Percentiles rank a stretch among this genome's conserved stretches.
Evolutionary conservation across 2,113 vertebrate species (phyloP).

Genomic region (Sorex fumeus): DNA sequence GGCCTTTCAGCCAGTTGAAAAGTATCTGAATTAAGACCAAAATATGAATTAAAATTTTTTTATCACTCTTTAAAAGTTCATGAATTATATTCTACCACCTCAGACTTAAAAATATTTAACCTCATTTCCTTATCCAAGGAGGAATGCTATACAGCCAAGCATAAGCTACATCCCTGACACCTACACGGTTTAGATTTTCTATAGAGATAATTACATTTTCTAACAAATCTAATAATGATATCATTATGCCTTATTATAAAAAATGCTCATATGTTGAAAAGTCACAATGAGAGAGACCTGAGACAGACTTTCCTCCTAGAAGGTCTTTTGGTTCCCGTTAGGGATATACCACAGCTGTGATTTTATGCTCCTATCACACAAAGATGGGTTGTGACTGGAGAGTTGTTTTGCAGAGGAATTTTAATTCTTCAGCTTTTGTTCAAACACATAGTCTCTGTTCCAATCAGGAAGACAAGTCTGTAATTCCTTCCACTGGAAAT

Average conservation of each 20-base stretch:
- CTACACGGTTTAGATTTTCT: not conserved
- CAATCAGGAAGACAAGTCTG: constrained; percentile 67
- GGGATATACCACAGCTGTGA: not conserved
- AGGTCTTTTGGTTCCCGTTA: not conserved
- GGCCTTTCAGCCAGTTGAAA: not conserved
- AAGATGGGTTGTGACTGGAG: not conserved
- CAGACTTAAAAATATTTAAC: not conserved
- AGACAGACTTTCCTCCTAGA: not conserved
- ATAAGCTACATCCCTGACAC: too few species aligned
- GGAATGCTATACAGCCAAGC: not conserved
- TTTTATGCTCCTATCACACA: constrained; percentile 2
- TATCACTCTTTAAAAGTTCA: not conserved
- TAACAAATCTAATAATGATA: not conserved
- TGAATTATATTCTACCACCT: not conserved
- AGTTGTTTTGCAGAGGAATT: constrained; percentile 33
- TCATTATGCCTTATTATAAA: not conserved
- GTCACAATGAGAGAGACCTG: not conserved
- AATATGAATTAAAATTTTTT: constrained; percentile 33
- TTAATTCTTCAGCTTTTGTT: constrained; percentile 48
- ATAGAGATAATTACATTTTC: constrained; percentile 1
- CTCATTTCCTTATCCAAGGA: too few species aligned
- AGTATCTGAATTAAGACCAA: constrained; percentile 59
- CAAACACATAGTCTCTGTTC: constrained; percentile 40
- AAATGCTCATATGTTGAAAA: constrained; percentile 44
- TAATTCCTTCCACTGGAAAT: constrained; percentile 74